These are phyloP conservation scores for Eupithecia centaureata DNA, from an alignment of 2,888 invertebrate genomes.

Conservation along the genomic window DNA sequence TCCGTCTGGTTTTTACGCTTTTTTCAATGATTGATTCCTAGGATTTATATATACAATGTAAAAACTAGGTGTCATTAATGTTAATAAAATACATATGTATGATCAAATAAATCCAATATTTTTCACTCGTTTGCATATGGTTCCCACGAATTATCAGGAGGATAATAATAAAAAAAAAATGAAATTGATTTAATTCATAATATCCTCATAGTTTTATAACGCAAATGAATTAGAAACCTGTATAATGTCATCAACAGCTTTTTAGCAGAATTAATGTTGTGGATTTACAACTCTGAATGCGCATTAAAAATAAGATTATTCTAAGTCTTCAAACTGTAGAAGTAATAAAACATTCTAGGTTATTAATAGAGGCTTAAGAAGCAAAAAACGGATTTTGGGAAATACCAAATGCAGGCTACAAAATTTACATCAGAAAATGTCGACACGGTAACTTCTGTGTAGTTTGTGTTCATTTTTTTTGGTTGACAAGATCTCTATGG, in stretches of 20 bases:
- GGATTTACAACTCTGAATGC: slow-evolving; percentile 15
- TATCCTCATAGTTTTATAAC: slow-evolving; percentile 39
- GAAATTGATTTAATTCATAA: background rate
- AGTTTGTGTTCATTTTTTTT: background rate
- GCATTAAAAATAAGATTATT: slow-evolving; percentile 16
- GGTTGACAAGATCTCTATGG: background rate
- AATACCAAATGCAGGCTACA: slow-evolving; percentile 8
- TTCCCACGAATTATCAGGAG: slow-evolving; percentile 10
- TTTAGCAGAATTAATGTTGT: slow-evolving; percentile 24
- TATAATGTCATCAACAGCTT: slow-evolving; percentile 22
- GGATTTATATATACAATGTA: background rate
- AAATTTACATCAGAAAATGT: background rate
- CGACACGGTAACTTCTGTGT: background rate
- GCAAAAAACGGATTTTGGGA: background rate
- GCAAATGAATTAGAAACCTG: slow-evolving; percentile 41
- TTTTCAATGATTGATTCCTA: background rate
- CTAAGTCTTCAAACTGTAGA: background rate
- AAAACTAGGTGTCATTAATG: background rate
- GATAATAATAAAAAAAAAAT: slow-evolving; percentile 7
- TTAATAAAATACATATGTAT: slow-evolving; percentile 7
- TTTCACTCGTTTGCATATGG: background rate
- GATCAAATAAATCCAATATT: background rate
- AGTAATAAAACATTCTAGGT: slow-evolving; percentile 8
- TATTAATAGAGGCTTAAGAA: background rate
- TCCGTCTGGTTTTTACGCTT: background rate